A percentile compares a stretch with the other conserved stretches of the same genome.
Conservation (phyloP, 2,113 vertebrate species). For the human region GRCh38 chr1:219956501-219957000, state of each 20-base stretch:
- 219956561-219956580: too few species aligned
- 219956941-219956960: background rate
- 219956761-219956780: background rate
- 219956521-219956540: too few species aligned
- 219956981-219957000: background rate
- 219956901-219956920: too few species aligned
- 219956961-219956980: background rate
- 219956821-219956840: background rate
- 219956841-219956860: background rate
- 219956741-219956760: background rate
- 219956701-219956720: background rate
- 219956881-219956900: background rate
- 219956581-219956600: too few species aligned
- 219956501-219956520: background rate
- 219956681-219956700: background rate
- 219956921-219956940: background rate
- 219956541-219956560: too few species aligned
- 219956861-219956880: background rate
- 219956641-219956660: too few species aligned
- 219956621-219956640: too few species aligned
- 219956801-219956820: background rate
- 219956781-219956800: background rate
- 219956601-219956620: too few species aligned
- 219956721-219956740: background rate
- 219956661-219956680: too few species aligned